Evolutionary conservation across 2,888 invertebrate species (phyloP), one percentile per base, ranked within the genome.

Genomic region (Cotesia congregata): DNA sequence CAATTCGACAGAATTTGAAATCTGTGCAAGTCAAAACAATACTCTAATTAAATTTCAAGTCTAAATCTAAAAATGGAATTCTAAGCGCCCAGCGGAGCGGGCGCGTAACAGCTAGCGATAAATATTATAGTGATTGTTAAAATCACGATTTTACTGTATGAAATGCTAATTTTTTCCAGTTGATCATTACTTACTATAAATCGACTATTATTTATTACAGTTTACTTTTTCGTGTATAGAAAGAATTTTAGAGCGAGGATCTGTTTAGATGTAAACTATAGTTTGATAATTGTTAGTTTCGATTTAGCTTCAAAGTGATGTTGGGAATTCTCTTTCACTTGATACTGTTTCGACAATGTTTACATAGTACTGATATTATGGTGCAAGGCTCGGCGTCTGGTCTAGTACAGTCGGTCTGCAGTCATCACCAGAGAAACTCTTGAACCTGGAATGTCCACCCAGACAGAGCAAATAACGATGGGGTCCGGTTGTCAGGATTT

Each of bases 391-490:
- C 50, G 12, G 3, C 50, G 50, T 50, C 50, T 50, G 4, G 50
- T 50, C 50, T 50, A 50, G 30, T 30, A 30, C 30, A 30, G 65
- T 65, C 20, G 9, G 12, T 38, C 30, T 50, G 9, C 1, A 50
- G 50, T 50, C 12, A 50, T 12, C 6, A n/a, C 9, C 12, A 62
- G 17, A 65, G 65, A 65, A 38, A 38, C 65, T 20, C 38, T 65
- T 65, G 65, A 65, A 76, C 75, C 77, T 76, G 70, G 74, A 68
- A 79, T 82, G 85, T 84, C 82, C 85, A 85, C 83, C 82, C 85
- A 85, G 86, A 83, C 86, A 83, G 81, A 78, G 79, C 83, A 85
- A 86, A 86, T 82, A 85, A 80, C 40, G 67, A 39, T 41, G 70
- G 70, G 59, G 59, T 70, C 70, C 59, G 40, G 73, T 62, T 62